Base-by-base conservation (phyloP, 2,113 vertebrate species). In the Megaceryle maxima region DNA sequence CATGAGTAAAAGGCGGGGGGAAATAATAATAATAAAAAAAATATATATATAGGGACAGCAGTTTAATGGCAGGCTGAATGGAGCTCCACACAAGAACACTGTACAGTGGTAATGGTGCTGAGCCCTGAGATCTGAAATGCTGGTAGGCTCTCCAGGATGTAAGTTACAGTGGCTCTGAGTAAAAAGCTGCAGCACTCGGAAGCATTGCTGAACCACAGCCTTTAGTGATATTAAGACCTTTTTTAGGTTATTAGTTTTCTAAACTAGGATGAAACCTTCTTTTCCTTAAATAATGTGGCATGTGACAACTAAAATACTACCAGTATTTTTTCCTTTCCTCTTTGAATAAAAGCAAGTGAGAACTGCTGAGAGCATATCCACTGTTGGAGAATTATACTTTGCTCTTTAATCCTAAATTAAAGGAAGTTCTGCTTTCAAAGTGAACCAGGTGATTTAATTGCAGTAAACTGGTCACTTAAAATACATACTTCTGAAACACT, bases 401-500 rank as follows among this genome's bases (percentile, higher is more conserved):
- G 19, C 24, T 72, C 41, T 56, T 75, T 29, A 95, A 51, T 17
- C 4, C n/a, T 82, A 82, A 67, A 22, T 31, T 85, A 88, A 78
- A 92, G 72, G 41, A 85, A 91, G 19, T 55, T 86, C n/a, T 90
- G 63, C 33, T 81, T 73, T 74, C 73, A 39, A 83, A 94, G 62
- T 69, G 55, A 95, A 95, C 18, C 66, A 87, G 33, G 19, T 88
- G 26, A 80, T 77, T 53, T 24, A 73, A 86, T 3, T 39, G 25
- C 56, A 91, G 6, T 9, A 63, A 92, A 35, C 2, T 43, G 12
- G 18, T 20, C 29, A 70, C 22, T 46, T 25, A 86, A 78, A 75
- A 83, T 77, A 96, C 99, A 25, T 98, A 99, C 99, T 99, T 99
- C 97, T 99, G 99, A 98, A 99, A 99, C 94, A 99, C 99, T 95